Evolutionary conservation across 1,140 invertebrate species (phyloP), one percentile per base, ranked within the genome.

Genomic region (Drosophila simulans): DNA sequence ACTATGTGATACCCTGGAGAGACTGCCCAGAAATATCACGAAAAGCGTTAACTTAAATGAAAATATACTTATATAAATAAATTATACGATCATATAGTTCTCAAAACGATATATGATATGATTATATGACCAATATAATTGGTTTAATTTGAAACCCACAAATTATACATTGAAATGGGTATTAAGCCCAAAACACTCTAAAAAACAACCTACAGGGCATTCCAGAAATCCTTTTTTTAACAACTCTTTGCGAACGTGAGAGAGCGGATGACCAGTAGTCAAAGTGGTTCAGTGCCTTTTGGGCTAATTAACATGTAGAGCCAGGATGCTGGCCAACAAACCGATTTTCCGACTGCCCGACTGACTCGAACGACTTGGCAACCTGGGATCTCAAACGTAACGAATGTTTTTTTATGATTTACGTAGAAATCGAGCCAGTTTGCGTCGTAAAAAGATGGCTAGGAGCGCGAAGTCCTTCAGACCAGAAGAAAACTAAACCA

Each of bases 351-450:
- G 48, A 42, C 48, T 35, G n/a, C 31, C 46, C n/a, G 27, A 60
- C 57, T 37, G 60, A 71, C 46, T 35, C 5, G 48, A 60, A 34
- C 42, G 65, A 59, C 46, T 72, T n/a, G 39, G 34, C 27, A 56
- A 25, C 49, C 66, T 25, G 46, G 40, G 43, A 43, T 39, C 51
- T 48, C 37, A 63, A 75, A 76, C 63, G 70, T 71, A 80, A 79
- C 75, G 77, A 77, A 71, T 68, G 62, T 85, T 79, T 77, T 77
- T 88, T 89, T 89, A 89, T 90, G 86, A 89, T 89, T 89, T 89
- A 85, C 80, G 68, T 85, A 80, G 80, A 89, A 89, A 82, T 82
- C 73, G 83, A 65, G 68, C 53, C 74, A 77, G 63, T 73, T 73
- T 77, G 60, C 72, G 42, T 89, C 76, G 63, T 90, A 89, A 88